These are phyloP conservation scores for Leptura quadrifasciata DNA, from an alignment of 2,888 invertebrate species.

Conservation along the genomic window DNA sequence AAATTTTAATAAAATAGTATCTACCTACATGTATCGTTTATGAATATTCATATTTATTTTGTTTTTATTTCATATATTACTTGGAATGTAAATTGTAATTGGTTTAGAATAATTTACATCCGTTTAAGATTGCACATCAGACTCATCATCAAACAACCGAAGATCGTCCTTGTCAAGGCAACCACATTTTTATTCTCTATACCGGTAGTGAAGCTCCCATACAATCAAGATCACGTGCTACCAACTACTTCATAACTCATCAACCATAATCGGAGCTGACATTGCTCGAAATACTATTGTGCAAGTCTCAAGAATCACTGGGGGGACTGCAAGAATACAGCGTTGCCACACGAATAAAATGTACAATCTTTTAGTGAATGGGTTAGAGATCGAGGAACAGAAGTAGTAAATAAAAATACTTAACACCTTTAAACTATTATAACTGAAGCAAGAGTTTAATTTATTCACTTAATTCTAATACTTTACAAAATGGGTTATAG, in stretches of 20 bases:
- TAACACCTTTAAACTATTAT: too few relatives aligned
- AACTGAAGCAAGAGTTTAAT: too few relatives aligned
- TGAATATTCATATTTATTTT: background rate
- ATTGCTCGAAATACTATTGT: slow-evolving; percentile 19
- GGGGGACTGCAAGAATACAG: slow-evolving; percentile 6
- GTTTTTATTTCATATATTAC: background rate
- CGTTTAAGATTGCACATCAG: background rate
- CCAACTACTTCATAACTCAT: background rate
- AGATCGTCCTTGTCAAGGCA: slow-evolving; percentile 34
- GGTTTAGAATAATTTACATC: slow-evolving; percentile 11
- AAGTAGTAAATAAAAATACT: background rate
- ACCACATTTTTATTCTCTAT: slow-evolving; percentile 4
- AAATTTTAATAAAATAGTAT: background rate
- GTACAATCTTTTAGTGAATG: background rate
- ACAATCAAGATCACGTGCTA: background rate
- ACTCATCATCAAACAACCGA: background rate
- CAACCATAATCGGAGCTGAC: slow-evolving; percentile 5
- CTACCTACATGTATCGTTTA: too few relatives aligned
- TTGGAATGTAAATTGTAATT: background rate
- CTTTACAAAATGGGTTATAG: too few relatives aligned
- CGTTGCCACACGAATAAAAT: slow-evolving; percentile 3
- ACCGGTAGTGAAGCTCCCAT: background rate
- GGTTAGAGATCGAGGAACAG: too few relatives aligned
- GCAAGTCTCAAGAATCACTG: slow-evolving; percentile 9
- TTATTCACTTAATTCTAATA: too few relatives aligned